These are phyloP conservation scores for Falco naumanni DNA, from an alignment of 2,797 vertebrate species.

Conservation along the genomic window DNA sequence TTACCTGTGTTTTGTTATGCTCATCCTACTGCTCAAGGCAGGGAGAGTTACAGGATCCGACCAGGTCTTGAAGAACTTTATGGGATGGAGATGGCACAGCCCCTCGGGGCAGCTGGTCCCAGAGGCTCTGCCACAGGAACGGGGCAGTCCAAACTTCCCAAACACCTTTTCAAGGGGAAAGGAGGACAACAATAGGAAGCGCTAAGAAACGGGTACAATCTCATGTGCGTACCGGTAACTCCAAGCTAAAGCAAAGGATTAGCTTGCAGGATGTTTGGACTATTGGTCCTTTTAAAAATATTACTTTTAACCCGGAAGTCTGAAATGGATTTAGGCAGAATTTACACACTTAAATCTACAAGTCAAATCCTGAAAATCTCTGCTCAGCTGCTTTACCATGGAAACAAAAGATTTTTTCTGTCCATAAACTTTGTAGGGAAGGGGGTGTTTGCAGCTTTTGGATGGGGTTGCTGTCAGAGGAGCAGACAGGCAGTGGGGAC, in stretches of 20 bases:
- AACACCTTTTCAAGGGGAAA: not conserved
- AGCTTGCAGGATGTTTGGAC: not conserved
- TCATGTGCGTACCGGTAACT: not conserved
- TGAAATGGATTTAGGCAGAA: not conserved
- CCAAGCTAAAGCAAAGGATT: not conserved
- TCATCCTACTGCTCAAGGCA: not conserved
- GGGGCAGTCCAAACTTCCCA: not conserved
- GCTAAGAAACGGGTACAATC: not conserved
- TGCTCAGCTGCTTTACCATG: not conserved
- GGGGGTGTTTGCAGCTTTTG: not conserved
- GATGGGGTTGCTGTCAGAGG: fast-evolving
- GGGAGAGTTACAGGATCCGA: too few relatives aligned
- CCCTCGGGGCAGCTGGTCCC: fast-evolving
- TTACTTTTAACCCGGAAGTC: not conserved
- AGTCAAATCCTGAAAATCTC: not conserved
- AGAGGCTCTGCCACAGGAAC: not conserved
- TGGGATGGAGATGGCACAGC: fast-evolving
- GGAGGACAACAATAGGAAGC: not conserved
- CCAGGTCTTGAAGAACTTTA: not conserved
- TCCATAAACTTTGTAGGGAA: not conserved
- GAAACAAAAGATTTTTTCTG: not conserved
- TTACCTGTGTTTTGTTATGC: not conserved
- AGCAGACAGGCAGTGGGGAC: fast-evolving
- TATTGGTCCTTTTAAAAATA: not conserved
- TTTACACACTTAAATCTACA: not conserved